phyloP scores from a whole-genome alignment of 2,888 invertebrate species.

The Drosophila longiperda region DNA sequence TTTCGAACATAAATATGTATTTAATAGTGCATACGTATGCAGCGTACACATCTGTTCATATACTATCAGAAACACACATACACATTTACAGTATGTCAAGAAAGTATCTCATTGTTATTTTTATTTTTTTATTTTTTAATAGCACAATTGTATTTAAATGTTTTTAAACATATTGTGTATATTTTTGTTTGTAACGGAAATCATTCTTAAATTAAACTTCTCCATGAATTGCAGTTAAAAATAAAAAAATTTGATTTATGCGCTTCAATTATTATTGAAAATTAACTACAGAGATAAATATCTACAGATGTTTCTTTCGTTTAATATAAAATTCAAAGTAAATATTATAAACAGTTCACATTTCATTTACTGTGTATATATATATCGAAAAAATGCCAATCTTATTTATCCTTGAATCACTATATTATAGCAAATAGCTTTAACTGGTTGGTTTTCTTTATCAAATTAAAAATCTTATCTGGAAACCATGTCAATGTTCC shows the following conservation, averaged over 20 bases:
- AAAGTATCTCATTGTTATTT: not conserved
- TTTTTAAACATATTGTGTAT: slow-evolving; percentile 1
- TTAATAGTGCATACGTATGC: slow-evolving; percentile 16
- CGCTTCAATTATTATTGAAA: slow-evolving; percentile 3
- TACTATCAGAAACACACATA: not conserved
- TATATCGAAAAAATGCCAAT: not conserved
- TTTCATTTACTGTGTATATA: too few species aligned
- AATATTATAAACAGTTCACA: not conserved
- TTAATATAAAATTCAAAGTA: slow-evolving; percentile 1
- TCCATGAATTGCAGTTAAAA: not conserved
- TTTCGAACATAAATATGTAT: slow-evolving; percentile 17
- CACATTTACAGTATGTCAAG: slow-evolving; percentile 2
- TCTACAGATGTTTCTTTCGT: not conserved
- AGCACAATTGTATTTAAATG: not conserved
- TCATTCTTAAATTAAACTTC: slow-evolving; percentile 14
- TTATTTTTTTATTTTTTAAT: not conserved
- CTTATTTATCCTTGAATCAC: not conserved
- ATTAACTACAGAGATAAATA: not conserved
- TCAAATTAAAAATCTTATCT: not conserved
- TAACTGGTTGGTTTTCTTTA: not conserved
- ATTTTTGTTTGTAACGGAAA: slow-evolving; percentile 7
- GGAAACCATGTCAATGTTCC: not conserved
- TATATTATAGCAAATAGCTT: not conserved
- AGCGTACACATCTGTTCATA: slow-evolving; percentile 15
- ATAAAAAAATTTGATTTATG: slow-evolving; percentile 6